Base-by-base conservation (phyloP, 2,113 vertebrate species). In the Polypterus bichir region DNA sequence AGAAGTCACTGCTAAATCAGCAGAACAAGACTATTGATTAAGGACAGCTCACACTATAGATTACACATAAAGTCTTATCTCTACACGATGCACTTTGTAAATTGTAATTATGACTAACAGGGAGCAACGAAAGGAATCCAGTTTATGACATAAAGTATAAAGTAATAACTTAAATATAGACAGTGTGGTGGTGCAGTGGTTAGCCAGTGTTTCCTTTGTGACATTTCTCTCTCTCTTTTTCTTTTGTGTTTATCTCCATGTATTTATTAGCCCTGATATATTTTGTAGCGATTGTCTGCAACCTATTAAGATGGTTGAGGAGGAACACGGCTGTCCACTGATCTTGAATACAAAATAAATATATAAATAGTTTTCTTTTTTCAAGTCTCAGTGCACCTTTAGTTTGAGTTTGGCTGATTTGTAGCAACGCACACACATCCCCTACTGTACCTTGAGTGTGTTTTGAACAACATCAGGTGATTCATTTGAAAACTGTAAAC, bases 21-120 rank as follows among this genome's bases (percentile, higher is more conserved):
- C 85, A 92, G 85, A 92, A 88, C 84, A 79, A 79, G 73, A 71
- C 80, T 89, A 94, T 94, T 86, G 91, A 93, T 93, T 86, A 78
- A 86, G 49, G 86, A 77, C 75, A 84, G 80, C 77, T 84, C 74
- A 67, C 80, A 73, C 81, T 84, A 86, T 87, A 83, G 80, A 83
- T 88, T 85, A 76, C 71, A 68, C 65, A 10, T 71, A 74, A 76
- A 84, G 74, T 82, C 74, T 82, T 79, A 74, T 81, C 81, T 84
- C 71, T 78, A 75, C 84, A 80, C 67, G 65, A 74, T 77, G 76
- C 74, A 74, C 59, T 61, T 78, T 69, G 72, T 75, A 82, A 82
- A 78, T 62, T 75, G 66, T 72, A 83, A 70, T 85, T 83, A 85
- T 71, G 77, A 83, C 70, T 65, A 64, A 68, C 68, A 74, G 72